Evolutionary conservation across 2,797 vertebrate genomes (phyloP).

Genomic region (Tokudaia tokunoshimensis): DNA sequence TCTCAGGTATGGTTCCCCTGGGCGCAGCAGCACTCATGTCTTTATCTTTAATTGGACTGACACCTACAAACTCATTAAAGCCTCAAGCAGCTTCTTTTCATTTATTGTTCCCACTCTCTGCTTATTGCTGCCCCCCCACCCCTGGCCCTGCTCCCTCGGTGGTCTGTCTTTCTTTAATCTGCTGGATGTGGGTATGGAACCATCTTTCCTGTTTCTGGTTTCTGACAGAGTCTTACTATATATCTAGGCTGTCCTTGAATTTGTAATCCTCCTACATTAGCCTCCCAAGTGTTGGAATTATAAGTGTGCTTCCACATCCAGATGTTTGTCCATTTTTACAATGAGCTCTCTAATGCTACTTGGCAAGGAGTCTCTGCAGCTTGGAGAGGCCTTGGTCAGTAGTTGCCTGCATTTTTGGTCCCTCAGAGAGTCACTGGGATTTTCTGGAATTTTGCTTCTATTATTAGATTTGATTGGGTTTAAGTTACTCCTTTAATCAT

Average conservation of each 20-base stretch:
- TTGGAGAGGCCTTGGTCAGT: background rate
- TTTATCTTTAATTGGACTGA: background rate
- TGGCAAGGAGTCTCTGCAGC: background rate
- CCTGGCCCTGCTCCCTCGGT: too few species aligned
- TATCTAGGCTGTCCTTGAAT: background rate
- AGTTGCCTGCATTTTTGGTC: background rate
- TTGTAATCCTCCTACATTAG: background rate
- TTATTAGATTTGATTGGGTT: slow-evolving; percentile 5
- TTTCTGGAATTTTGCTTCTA: background rate
- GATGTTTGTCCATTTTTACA: background rate
- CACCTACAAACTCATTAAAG: background rate
- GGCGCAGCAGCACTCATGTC: background rate
- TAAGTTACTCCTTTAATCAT: background rate
- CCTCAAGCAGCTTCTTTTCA: background rate
- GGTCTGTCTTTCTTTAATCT: background rate
- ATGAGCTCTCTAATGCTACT: background rate
- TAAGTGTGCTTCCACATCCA: background rate
- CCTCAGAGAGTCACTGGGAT: background rate
- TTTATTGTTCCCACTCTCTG: background rate
- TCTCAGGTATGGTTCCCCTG: background rate
- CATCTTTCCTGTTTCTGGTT: background rate
- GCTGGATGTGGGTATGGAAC: background rate
- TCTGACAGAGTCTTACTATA: background rate
- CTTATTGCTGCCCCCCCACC: background rate
- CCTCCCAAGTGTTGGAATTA: background rate